Evolutionary conservation across 2,797 vertebrate genomes (phyloP), one percentile per base, ranked within the genome.

Genomic region (Argya squamiceps): DNA sequence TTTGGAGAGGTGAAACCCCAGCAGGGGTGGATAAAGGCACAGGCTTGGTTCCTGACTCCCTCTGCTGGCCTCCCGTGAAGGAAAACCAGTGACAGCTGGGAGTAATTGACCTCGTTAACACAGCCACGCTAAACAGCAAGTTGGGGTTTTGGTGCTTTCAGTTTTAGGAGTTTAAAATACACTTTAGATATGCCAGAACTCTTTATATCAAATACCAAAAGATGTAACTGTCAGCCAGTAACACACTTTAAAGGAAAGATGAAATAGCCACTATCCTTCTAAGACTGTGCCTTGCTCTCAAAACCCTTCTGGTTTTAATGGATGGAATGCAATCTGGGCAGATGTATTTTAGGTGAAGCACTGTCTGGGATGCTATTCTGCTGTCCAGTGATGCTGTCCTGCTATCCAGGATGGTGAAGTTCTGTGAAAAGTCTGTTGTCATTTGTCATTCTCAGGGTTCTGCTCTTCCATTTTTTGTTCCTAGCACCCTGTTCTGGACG

Each of bases 401-500:
- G 9, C 80, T 43, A 0, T 3, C 39, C 49, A 43, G 75, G 52
- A 16, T 5, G 36, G 47, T 4, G 5, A 15, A 34, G 22, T 22
- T 85, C 37, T 39, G 16, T 60, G 52, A 58, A 21, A 67, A 59
- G 74, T 16, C 9, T 0, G 0, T 8, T 92, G 69, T 46, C 55
- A 6, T 53, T 62, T 84, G 58, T 43, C 87, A 60, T 86, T 77
- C 63, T 97, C 23, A 89, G 53, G 36, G 32, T 17, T 69, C 56
- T 62, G n/a, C 79, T 76, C 1, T 93, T 62, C 15, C 15, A 0
- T 47, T 44, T 32, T 49, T 71, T 69, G 71, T 89, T 74, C 69
- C 90, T 46, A 99, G 99, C 99, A 99, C 98, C 99, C 99, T 39
- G 99, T 99, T 32, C 95, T 99, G 98, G 99, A 99, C 60, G 99